These are phyloP conservation scores for Alloplasta piceator DNA, from an alignment of 2,888 invertebrate species.

Conservation along the genomic window DNA sequence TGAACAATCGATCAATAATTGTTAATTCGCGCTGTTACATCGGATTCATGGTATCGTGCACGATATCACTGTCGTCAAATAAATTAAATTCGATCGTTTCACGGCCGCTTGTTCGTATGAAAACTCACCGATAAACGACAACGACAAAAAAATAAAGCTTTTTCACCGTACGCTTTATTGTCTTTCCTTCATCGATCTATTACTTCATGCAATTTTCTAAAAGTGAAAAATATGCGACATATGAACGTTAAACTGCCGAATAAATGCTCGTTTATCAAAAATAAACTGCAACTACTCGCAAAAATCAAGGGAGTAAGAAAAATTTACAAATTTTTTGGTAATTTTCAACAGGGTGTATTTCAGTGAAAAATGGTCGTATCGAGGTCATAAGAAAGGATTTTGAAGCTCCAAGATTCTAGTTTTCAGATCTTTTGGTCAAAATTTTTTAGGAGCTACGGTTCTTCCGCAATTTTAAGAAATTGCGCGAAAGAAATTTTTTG, in stretches of 20 bases:
- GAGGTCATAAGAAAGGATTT: too few species aligned
- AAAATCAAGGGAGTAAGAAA: too few species aligned
- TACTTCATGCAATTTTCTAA: too few species aligned
- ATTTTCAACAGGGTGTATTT: too few species aligned
- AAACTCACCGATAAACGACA: constrained; percentile 47
- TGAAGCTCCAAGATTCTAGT: too few species aligned
- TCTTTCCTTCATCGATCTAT: background rate
- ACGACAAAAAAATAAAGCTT: constrained; percentile 66
- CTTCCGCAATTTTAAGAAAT: too few species aligned
- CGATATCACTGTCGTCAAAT: constrained; percentile 35
- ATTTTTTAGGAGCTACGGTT: too few species aligned
- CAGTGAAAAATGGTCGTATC: too few species aligned
- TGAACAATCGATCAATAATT: constrained; percentile 47
- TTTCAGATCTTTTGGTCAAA: too few species aligned
- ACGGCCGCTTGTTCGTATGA: constrained; percentile 55
- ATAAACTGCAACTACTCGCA: too few species aligned
- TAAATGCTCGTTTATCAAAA: too few species aligned
- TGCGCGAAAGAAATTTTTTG: background rate
- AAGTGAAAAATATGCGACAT: background rate
- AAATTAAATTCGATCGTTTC: constrained; percentile 39
- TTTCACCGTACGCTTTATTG: constrained; percentile 49
- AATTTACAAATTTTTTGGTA: background rate
- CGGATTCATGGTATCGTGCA: constrained; percentile 13
- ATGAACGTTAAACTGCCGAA: too few species aligned
- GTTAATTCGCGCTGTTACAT: constrained; percentile 57